Conservation (phyloP, 2,113 vertebrate species). For the Odobenus rosmarus region DNA sequence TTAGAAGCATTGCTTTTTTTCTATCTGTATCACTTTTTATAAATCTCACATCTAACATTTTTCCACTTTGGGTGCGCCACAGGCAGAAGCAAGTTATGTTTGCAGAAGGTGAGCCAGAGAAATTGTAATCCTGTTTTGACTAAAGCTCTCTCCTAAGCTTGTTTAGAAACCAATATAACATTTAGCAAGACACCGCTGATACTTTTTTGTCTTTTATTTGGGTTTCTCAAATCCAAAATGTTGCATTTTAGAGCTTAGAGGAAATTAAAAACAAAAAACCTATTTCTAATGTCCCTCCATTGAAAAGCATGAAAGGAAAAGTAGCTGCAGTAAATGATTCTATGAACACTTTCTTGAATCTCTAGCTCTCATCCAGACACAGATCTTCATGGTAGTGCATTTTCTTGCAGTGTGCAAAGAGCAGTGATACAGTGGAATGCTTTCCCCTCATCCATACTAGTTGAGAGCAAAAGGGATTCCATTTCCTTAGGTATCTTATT, state of each 20-base stretch:
- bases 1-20: conserved; percentile 72
- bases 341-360: not conserved
- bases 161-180: not conserved
- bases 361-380: no score
- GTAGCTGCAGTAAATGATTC: not conserved
- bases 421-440: not conserved
- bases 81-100: conserved; percentile 34
- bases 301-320: conserved; percentile 9
- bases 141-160: not conserved
- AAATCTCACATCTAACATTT: conserved; percentile 64
- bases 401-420: not conserved
- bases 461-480: not conserved
- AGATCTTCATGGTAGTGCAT: no score
- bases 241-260: not conserved
- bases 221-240: not conserved
- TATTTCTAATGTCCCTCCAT: not conserved
- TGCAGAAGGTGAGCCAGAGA: conserved; percentile 19
- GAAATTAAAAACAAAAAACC: not conserved
- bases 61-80: conserved; percentile 21
- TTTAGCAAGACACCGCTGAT: not conserved
- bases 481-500: conserved; percentile 20
- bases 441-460: not conserved
- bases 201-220: conserved; percentile 19
- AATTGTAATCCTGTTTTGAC: conserved; percentile 65
- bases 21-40: conserved; percentile 55